Base-by-base conservation (phyloP, 2,888 invertebrate genomes). In the Balanococcus diminutus region DNA sequence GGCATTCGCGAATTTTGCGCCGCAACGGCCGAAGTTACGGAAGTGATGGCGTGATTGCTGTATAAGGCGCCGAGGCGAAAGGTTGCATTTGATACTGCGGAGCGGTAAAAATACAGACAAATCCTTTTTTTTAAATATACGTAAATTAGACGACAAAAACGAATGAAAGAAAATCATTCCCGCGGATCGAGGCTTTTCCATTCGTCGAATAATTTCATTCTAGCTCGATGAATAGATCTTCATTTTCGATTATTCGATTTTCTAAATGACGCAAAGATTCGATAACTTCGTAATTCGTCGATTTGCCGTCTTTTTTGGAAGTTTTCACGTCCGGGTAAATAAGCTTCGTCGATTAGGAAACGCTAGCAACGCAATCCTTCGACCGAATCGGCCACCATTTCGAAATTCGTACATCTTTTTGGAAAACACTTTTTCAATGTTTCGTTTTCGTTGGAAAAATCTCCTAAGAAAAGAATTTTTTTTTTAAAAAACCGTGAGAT, bases 381-480 rank as follows among this genome's bases (percentile, higher is more conserved):
- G 2, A 92, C 89, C 87, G 90, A 91, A 86, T 91, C 91, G 25
- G 90, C 91, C 32, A 92, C 90, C 61, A 92, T 88, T 87, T 91
- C 90, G 88, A 92, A 92, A 82, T 88, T 51, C 0, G 86, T 72
- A 28, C 81, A 79, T 2, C 79, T 86, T 28, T 46, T 51, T n/a
- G 56, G 32, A 32, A 82, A 56, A 56, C 56, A 56, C 56, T 31
- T 46, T 31, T 82, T 82, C 19, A 82, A 56, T 16, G 31, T 31
- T 14, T 28, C 56, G 6, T 42, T 82, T 46, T 51, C 39, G 31
- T 82, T 25, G 1, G 25, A 9, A 56, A 31, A 25, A 22, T 46
- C 87, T 67, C n/a, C n/a, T n/a, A n/a, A n/a, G n/a, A n/a, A n/a
- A n/a, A n/a, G n/a, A n/a, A n/a, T n/a, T n/a, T n/a, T n/a, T n/a